Evolutionary conservation across 2,888 invertebrate genomes (phyloP).

Genomic region (Nebria salina): DNA sequence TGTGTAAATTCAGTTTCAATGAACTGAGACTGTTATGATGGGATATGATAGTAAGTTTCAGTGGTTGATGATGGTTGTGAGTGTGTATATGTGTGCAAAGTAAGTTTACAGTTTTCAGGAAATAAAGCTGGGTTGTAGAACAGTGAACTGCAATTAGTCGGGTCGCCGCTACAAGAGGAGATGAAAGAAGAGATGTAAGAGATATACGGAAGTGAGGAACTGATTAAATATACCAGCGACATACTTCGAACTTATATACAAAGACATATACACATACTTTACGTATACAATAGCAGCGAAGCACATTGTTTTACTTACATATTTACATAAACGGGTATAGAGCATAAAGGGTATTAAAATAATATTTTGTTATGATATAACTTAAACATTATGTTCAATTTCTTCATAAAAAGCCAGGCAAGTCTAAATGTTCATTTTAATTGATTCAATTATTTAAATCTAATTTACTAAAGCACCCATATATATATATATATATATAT

Average conservation of each 20-base stretch:
- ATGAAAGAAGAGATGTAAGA: slow-evolving; percentile 1
- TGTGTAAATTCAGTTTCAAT: background rate
- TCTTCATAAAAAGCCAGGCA: background rate
- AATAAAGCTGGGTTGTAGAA: slow-evolving; percentile 3
- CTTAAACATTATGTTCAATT: background rate
- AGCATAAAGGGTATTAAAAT: background rate
- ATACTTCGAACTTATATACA: background rate
- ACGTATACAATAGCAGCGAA: background rate
- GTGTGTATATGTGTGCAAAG: background rate
- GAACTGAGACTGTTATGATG: background rate
- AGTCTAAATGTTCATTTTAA: background rate
- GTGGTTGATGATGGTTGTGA: background rate
- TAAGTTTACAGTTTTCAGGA: background rate
- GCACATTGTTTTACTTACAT: background rate
- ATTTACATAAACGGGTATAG: background rate
- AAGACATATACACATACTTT: background rate
- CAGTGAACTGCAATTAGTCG: slow-evolving; percentile 15
- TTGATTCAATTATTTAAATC: background rate
- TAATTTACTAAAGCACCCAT: too few relatives aligned
- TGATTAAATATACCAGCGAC: background rate
- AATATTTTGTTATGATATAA: background rate
- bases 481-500: too few relatives aligned
- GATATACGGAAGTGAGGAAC: background rate
- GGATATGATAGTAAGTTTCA: background rate
- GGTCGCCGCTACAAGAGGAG: slow-evolving; percentile 5